Conservation (phyloP, 2,888 invertebrate genomes). For the Melanotus villosus region DNA sequence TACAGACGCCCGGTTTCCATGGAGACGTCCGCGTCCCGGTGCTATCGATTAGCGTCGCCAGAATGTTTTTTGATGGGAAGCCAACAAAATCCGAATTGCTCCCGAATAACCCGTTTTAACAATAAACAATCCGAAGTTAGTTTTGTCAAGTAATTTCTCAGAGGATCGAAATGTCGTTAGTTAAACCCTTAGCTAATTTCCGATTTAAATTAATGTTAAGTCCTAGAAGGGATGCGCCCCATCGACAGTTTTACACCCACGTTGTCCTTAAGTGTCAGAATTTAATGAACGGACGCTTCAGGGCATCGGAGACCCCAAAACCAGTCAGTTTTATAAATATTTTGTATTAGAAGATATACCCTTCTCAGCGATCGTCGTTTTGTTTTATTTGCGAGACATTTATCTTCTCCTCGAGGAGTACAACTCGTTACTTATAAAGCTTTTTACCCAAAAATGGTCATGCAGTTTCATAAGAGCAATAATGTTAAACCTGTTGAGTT, state of each 20-base stretch:
- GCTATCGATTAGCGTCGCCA: slow-evolving; percentile 49
- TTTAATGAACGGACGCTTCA: slow-evolving; percentile 11
- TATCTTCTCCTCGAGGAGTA: not conserved
- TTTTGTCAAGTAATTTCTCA: not conserved
- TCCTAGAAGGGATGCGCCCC: slow-evolving; percentile 16
- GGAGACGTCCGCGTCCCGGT: slow-evolving; percentile 52
- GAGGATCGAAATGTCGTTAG: not conserved
- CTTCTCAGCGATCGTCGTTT: not conserved
- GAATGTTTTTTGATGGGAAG: slow-evolving; percentile 32
- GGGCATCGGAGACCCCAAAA: not conserved
- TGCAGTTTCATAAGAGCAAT: slow-evolving; percentile 41
- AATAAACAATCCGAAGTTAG: slow-evolving; percentile 30
- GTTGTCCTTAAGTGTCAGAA: slow-evolving; percentile 16
- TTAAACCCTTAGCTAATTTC: slow-evolving; percentile 20
- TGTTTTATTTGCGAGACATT: not conserved
- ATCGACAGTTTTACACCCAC: slow-evolving; percentile 13
- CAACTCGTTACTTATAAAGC: not conserved
- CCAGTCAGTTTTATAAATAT: slow-evolving; percentile 29
- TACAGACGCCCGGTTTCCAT: slow-evolving; percentile 52
- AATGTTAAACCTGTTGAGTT: slow-evolving; percentile 36
- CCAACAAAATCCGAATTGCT: not conserved
- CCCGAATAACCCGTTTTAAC: not conserved
- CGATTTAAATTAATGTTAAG: slow-evolving; percentile 28
- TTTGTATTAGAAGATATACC: slow-evolving; percentile 1
- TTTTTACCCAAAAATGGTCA: slow-evolving; percentile 42